phyloP scores from a whole-genome alignment of 1,140 invertebrate species.

The Bombus confusus region DNA sequence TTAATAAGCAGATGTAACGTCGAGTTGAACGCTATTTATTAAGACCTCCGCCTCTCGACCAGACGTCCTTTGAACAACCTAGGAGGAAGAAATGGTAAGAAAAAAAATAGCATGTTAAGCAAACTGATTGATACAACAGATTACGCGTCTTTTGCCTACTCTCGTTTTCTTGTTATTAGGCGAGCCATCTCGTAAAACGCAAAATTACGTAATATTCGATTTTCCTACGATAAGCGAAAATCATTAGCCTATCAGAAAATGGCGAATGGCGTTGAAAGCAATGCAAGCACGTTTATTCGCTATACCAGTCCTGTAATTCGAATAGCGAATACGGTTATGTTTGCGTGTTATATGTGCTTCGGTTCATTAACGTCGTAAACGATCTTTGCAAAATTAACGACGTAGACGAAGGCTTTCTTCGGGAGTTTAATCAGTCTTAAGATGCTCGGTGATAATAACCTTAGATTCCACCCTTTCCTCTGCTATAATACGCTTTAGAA shows the following conservation, averaged over 20 bases:
- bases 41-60: background rate
- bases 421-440: background rate
- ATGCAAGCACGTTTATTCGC: conserved; percentile 23
- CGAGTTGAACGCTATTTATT: background rate
- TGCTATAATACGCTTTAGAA: too few species aligned
- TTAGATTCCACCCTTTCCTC: background rate
- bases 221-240: background rate
- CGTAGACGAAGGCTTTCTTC: background rate
- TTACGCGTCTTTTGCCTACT: background rate
- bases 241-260: background rate
- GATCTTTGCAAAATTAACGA: background rate
- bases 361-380: conserved; percentile 18
- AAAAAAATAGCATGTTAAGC: background rate
- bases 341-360: too few species aligned
- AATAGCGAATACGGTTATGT: background rate
- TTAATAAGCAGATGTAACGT: background rate
- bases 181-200: background rate
- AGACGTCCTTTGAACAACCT: background rate
- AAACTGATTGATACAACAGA: background rate
- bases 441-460: background rate
- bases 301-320: background rate
- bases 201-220: conserved; percentile 7
- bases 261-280: background rate
- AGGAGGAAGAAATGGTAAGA: background rate
- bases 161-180: background rate